Evolutionary conservation across 2,797 vertebrate genomes (phyloP).

Genomic region (Falco peregrinus): DNA sequence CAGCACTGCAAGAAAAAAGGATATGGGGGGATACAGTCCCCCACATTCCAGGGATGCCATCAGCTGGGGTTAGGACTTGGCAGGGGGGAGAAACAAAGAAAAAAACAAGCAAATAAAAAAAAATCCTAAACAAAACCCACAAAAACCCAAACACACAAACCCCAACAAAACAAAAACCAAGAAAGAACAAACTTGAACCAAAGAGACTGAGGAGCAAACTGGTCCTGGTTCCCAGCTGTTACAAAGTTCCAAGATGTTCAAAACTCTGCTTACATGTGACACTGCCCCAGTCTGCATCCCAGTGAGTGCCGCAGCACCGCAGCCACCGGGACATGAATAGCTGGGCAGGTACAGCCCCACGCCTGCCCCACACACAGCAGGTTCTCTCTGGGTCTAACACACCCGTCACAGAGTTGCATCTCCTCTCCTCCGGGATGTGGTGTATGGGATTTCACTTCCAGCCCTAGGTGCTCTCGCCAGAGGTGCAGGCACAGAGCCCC

Average conservation of each 20-base stretch:
- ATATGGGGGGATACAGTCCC: background rate
- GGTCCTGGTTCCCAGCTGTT: background rate
- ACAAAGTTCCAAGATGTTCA: background rate
- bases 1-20: background rate
- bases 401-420: background rate
- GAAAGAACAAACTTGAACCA: background rate
- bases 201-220: background rate
- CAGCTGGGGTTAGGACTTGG: background rate
- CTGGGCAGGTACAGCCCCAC: background rate
- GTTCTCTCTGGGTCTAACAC: background rate
- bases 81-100: background rate
- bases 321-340: fast-evolving
- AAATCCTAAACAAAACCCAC: too few species aligned
- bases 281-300: background rate
- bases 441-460: background rate
- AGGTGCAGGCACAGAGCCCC: background rate
- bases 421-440: background rate
- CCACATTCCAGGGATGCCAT: background rate
- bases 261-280: background rate
- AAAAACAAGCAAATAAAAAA: background rate
- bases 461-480: background rate
- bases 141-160: too few species aligned
- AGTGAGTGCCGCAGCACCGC: background rate
- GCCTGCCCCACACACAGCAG: fast-evolving
- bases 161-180: too few species aligned